A percentile compares a stretch with the other conserved stretches of the same genome.
Conservation (phyloP, 2,113 vertebrate genomes). For the Gadus chalcogrammus region DNA sequence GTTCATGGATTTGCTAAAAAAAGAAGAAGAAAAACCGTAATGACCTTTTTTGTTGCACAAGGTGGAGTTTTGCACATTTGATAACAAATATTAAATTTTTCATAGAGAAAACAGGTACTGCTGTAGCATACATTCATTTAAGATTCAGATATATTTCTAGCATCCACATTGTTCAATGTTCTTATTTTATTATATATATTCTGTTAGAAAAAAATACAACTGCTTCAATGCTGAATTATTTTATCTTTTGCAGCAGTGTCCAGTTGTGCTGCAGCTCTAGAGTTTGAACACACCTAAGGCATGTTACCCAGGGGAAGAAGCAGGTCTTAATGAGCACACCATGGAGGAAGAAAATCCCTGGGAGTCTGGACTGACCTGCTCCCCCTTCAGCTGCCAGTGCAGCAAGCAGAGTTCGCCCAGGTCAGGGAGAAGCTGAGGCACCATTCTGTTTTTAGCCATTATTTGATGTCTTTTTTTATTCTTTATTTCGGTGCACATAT, state of each 20-base stretch:
- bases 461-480: neutral
- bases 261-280: neutral
- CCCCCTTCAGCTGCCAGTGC: constrained; percentile 10
- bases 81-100: too few species aligned
- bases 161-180: too few species aligned
- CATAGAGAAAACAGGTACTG: too few species aligned
- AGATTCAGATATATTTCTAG: too few species aligned
- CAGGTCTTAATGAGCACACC: constrained; percentile 8
- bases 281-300: neutral
- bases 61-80: too few species aligned
- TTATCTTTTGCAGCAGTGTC: neutral
- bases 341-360: neutral
- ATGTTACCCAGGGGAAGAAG: constrained; percentile 17
- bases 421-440: constrained; percentile 7
- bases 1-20: too few species aligned
- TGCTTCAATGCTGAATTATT: too few species aligned
- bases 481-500: neutral
- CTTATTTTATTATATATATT: too few species aligned
- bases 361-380: neutral
- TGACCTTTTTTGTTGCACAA: too few species aligned
- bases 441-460: neutral
- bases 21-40: too few species aligned
- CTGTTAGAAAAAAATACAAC: too few species aligned
- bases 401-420: constrained; percentile 14
- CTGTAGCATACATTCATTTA: too few species aligned